Conservation (phyloP, 2,113 vertebrate genomes). For the Polypterus bichir region DNA sequence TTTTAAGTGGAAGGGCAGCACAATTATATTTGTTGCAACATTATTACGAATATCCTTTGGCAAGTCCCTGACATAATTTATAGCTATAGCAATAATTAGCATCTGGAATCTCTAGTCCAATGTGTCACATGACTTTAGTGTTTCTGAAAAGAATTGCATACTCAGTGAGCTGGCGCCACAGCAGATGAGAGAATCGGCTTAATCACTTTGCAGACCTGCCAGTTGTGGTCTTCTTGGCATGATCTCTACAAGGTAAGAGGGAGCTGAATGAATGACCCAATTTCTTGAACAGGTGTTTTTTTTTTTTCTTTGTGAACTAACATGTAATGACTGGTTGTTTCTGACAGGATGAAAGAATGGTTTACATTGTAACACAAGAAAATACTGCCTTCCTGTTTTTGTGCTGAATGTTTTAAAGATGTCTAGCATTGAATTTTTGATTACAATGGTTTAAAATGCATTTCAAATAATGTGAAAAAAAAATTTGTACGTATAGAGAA, state of each 20-base stretch:
- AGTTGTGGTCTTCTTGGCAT: conserved; percentile 45
- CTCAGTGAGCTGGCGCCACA: conserved; percentile 58
- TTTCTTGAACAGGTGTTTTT: conserved; percentile 49
- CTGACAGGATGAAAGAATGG: conserved; percentile 19
- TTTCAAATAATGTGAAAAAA: no score
- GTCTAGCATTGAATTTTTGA: no score
- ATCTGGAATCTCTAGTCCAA: conserved; percentile 48
- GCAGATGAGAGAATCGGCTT: conserved; percentile 71
- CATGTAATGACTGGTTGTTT: conserved; percentile 62
- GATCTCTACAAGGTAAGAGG: conserved; percentile 44
- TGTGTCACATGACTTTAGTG: conserved; percentile 44
- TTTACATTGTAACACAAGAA: background rate
- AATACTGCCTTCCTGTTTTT: conserved; percentile 12
- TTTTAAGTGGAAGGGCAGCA: background rate
- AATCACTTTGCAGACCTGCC: conserved; percentile 51
- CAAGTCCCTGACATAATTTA: conserved; percentile 39
- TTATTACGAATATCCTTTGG: conserved; percentile 9
- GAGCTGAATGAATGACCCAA: conserved; percentile 48
- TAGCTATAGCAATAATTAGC: conserved; percentile 45
- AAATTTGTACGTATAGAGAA: no score
- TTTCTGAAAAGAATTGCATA: conserved; percentile 56
- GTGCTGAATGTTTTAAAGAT: background rate
- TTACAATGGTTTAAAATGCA: no score
- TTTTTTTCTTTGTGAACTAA: conserved; percentile 29
- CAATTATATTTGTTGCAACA: conserved; percentile 6